Conservation (phyloP, 2,888 invertebrate genomes). For the Eupithecia insigniata region DNA sequence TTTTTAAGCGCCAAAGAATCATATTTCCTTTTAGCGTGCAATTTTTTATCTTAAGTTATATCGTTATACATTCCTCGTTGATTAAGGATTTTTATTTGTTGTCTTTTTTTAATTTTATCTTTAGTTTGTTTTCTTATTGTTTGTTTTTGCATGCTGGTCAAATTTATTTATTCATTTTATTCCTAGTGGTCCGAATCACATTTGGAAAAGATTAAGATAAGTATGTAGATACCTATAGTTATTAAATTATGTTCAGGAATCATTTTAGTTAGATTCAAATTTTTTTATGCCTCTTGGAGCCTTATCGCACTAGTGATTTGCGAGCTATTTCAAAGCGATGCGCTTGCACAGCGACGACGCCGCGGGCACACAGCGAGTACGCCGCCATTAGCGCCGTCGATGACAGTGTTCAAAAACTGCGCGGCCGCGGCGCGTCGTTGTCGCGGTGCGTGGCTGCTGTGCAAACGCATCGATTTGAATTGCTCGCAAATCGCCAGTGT, state of each 20-base stretch:
- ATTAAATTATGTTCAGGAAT: neutral
- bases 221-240: neutral
- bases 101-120: constrained; percentile 51
- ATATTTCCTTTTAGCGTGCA: constrained; percentile 73
- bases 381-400: too few relatives aligned
- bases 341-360: too few relatives aligned
- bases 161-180: constrained; percentile 48
- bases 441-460: too few relatives aligned
- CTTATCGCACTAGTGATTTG: too few relatives aligned
- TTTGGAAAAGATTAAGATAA: neutral
- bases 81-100: constrained; percentile 61
- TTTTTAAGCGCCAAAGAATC: constrained; percentile 78
- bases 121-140: constrained; percentile 56
- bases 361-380: too few relatives aligned
- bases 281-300: too few relatives aligned
- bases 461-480: too few relatives aligned
- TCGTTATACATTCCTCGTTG: constrained; percentile 58
- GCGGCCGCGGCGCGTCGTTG: too few relatives aligned
- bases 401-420: too few relatives aligned
- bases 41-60: constrained; percentile 60
- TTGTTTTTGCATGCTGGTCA: constrained; percentile 68
- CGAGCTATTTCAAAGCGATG: too few relatives aligned
- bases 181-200: constrained; percentile 1
- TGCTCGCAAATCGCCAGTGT: too few relatives aligned
- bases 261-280: too few relatives aligned